phyloP scores from a whole-genome alignment of 2,888 invertebrate species.

The Orgyia antiqua region DNA sequence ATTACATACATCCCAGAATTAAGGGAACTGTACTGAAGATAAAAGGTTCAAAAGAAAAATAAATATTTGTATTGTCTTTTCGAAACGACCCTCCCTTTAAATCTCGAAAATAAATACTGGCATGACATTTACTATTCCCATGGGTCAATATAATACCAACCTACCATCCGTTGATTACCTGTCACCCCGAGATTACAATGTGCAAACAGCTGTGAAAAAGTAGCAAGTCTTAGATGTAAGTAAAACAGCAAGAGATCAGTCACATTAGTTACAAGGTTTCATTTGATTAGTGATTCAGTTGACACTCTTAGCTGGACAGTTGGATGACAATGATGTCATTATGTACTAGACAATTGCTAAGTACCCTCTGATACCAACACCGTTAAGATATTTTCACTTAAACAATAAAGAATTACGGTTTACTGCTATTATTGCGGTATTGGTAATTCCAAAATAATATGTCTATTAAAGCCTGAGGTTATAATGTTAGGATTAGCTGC shows the following conservation, averaged over 20 bases:
- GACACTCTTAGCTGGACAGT: slow-evolving; percentile 15
- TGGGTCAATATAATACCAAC: too few relatives aligned
- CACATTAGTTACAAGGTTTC: slow-evolving; percentile 25
- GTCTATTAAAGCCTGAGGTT: slow-evolving; percentile 7
- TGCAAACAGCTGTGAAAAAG: too few relatives aligned
- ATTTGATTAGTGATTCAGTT: slow-evolving; percentile 23
- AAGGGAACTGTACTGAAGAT: too few relatives aligned
- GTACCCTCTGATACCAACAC: slow-evolving; percentile 1
- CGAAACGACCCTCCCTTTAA: too few relatives aligned
- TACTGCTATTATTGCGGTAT: slow-evolving; percentile 3
- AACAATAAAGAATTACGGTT: background rate
- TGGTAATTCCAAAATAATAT: slow-evolving; percentile 13
- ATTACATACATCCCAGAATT: too few relatives aligned
- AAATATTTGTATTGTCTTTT: too few relatives aligned
- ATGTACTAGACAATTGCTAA: background rate
- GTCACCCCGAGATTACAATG: too few relatives aligned
- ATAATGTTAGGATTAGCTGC: slow-evolving; percentile 25
- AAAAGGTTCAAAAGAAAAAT: too few relatives aligned
- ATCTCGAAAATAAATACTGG: too few relatives aligned
- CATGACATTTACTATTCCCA: too few relatives aligned
- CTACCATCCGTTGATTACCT: too few relatives aligned
- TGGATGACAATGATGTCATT: slow-evolving; percentile 10
- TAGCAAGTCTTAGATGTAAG: too few relatives aligned
- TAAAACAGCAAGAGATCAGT: slow-evolving; percentile 17
- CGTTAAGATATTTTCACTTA: slow-evolving; percentile 3